Conservation (phyloP, 2,888 invertebrate genomes). For the Platerodrilus igneus region DNA sequence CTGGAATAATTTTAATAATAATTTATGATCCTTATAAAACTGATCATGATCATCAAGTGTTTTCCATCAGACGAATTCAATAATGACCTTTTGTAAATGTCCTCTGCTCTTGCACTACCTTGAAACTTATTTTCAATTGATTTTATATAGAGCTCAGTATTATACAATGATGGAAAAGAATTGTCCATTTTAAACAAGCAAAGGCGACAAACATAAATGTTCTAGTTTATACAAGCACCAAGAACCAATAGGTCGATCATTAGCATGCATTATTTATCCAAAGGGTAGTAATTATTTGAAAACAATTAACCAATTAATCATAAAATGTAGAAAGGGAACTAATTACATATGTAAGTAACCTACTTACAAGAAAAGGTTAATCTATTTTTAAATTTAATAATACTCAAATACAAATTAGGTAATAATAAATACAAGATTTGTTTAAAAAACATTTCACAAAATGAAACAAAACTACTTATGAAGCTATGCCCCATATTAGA, state of each 20-base stretch:
- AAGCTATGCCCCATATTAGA: slow-evolving; percentile 35
- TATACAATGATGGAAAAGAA: slow-evolving; percentile 14
- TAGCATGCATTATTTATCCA: no score
- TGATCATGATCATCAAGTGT: slow-evolving; percentile 60
- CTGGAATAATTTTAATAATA: slow-evolving; percentile 58
- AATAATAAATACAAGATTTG: slow-evolving; percentile 35
- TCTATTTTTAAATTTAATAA: slow-evolving; percentile 32
- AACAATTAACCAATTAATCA: no score
- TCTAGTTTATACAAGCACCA: no score
- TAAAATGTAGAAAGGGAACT: no score
- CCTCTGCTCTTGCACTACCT: slow-evolving; percentile 39
- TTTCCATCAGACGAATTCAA: slow-evolving; percentile 56
- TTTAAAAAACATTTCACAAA: slow-evolving; percentile 30
- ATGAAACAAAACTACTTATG: slow-evolving; percentile 28
- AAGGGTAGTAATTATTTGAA: no score
- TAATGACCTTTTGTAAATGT: slow-evolving; percentile 47
- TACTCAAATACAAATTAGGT: slow-evolving; percentile 34
- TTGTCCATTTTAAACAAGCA: slow-evolving; percentile 14
- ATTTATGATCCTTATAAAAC: slow-evolving; percentile 64
- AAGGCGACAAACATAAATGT: no score
- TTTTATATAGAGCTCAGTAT: slow-evolving; percentile 13
- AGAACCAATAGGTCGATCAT: no score
- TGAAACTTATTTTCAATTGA: slow-evolving; percentile 19
- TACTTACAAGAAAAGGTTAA: slow-evolving; percentile 33
- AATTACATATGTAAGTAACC: slow-evolving; percentile 8